phyloP scores from a whole-genome alignment of 2,888 invertebrate genomes.

The Andrena chrysosceles region DNA sequence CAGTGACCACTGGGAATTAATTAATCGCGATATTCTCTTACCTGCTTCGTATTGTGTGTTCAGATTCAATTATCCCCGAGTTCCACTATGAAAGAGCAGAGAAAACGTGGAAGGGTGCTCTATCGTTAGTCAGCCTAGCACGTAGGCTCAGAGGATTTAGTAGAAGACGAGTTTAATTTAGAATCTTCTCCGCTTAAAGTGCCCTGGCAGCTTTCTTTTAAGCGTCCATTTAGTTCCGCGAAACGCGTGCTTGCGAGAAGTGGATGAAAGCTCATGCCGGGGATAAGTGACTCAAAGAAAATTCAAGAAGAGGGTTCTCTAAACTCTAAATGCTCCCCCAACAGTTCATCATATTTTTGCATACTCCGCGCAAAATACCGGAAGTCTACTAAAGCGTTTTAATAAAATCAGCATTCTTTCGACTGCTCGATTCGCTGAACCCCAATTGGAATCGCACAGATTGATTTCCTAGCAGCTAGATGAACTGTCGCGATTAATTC shows the following conservation, averaged over 20 bases:
- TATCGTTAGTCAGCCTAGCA: no score
- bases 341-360: background rate
- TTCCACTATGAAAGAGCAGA: no score
- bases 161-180: background rate
- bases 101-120: no score
- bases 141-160: background rate
- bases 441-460: background rate
- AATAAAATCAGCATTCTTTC: background rate
- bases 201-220: background rate
- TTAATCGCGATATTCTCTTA: no score
- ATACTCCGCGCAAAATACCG: no score
- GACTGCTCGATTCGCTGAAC: background rate
- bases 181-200: background rate
- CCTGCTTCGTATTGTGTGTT: no score
- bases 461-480: background rate
- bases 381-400: no score
- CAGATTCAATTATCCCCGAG: no score
- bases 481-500: conserved; percentile 27
- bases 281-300: background rate
- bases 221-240: background rate
- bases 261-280: background rate
- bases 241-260: background rate
- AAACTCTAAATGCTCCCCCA: background rate
- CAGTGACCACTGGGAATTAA: no score
- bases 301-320: background rate